phyloP scores from a whole-genome alignment of 2,888 invertebrate genomes.

The Epicampocera succincta region DNA sequence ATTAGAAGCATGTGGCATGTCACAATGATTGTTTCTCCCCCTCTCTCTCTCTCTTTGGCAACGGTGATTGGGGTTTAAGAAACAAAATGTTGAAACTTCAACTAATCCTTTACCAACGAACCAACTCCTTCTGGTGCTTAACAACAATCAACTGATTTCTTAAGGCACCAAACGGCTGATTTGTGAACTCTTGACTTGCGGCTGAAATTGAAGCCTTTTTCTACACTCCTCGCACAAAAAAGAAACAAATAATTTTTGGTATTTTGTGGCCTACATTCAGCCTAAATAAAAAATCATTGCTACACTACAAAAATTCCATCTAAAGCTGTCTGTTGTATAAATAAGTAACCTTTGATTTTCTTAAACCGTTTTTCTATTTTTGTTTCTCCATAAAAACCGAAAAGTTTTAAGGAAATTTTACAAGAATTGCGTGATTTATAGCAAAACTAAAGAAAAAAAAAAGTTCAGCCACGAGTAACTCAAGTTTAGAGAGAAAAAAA shows the following conservation, averaged over 20 bases:
- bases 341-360: conserved; percentile 60
- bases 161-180: too few species aligned
- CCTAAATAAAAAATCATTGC: conserved; percentile 48
- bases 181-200: too few species aligned
- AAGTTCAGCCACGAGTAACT: conserved; percentile 40
- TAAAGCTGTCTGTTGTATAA: conserved; percentile 17
- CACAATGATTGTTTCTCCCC: too few species aligned
- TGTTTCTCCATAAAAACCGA: conserved; percentile 4
- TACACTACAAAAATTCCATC: conserved; percentile 21
- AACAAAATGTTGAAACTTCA: too few species aligned
- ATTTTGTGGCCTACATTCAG: conserved; percentile 58
- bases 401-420: conserved; percentile 36
- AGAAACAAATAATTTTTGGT: conserved; percentile 5
- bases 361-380: background rate
- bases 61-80: too few species aligned
- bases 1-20: too few species aligned
- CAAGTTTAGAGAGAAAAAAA: conserved; percentile 15
- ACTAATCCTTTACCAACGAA: too few species aligned
- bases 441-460: conserved; percentile 23
- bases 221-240: background rate
- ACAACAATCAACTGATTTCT: too few species aligned
- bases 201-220: background rate
- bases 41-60: too few species aligned
- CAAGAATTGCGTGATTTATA: conserved; percentile 69
- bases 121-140: too few species aligned